phyloP scores from a whole-genome alignment of 2,888 invertebrate species.

The Drosophila fungiperda region DNA sequence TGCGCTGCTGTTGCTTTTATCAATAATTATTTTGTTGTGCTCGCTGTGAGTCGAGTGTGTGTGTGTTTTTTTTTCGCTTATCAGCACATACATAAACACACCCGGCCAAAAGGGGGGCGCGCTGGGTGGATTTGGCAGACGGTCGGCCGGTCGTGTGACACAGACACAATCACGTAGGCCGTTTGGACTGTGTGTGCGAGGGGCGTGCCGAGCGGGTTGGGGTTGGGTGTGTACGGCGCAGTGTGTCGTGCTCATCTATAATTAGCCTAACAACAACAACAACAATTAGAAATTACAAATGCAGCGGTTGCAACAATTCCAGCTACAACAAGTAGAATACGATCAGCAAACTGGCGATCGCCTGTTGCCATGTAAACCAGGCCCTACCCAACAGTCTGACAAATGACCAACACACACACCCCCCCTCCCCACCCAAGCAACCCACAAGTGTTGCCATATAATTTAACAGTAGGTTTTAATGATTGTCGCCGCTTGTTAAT shows the following conservation, averaged over 20 bases:
- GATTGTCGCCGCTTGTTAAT: constrained; percentile 47
- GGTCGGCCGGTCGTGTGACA: constrained; percentile 71
- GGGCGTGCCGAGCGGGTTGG: neutral
- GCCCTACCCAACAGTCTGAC: constrained; percentile 61
- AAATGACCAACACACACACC: neutral
- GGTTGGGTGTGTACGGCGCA: constrained; percentile 40
- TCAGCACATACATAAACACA: constrained; percentile 55
- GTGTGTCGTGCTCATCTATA: constrained; percentile 61
- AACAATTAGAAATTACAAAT: constrained; percentile 10
- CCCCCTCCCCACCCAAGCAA: neutral
- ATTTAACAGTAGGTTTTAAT: constrained; percentile 32
- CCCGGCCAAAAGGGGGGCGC: neutral
- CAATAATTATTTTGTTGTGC: constrained; percentile 81
- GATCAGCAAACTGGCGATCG: constrained; percentile 42
- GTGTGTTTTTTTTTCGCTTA: constrained; percentile 38
- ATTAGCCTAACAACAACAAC: constrained; percentile 58
- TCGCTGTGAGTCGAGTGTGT: constrained; percentile 61
- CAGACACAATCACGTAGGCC: constrained; percentile 77
- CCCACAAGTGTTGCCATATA: neutral
- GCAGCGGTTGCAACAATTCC: constrained; percentile 36
- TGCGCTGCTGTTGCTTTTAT: constrained; percentile 63
- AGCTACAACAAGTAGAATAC: constrained; percentile 12
- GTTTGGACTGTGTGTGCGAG: constrained; percentile 18
- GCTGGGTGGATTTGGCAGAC: constrained; percentile 7
- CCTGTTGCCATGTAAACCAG: constrained; percentile 68